Conservation (phyloP, 2,888 invertebrate species). For the Temnothorax rugatulus region DNA sequence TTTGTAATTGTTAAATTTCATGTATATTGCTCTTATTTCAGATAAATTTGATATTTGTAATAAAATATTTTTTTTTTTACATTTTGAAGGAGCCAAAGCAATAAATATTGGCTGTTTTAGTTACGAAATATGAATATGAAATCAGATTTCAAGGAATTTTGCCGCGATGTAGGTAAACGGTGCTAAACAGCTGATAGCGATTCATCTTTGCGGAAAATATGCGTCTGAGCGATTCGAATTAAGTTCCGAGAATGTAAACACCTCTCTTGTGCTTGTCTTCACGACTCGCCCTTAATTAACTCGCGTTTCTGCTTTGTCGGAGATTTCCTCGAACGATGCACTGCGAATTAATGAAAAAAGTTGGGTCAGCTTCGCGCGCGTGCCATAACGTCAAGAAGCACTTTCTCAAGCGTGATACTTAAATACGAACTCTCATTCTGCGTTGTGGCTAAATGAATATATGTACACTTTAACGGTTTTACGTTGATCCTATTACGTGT, state of each 20-base stretch:
- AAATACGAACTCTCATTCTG: conserved; percentile 28
- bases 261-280: conserved; percentile 24
- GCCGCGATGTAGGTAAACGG: neutral
- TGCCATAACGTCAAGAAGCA: conserved; percentile 14
- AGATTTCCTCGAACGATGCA: conserved; percentile 29
- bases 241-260: conserved; percentile 44
- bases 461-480: neutral
- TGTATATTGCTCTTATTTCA: neutral
- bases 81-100: neutral
- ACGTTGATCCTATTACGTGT: neutral
- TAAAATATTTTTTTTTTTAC: neutral
- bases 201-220: conserved; percentile 29
- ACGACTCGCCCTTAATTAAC: conserved; percentile 32
- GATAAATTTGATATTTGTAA: neutral
- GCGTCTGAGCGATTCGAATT: conserved; percentile 23
- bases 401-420: conserved; percentile 29
- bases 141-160: neutral
- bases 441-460: conserved; percentile 23
- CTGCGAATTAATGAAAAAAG: conserved; percentile 47
- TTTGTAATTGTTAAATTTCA: neutral
- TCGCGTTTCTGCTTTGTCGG: conserved; percentile 18
- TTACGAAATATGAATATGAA: conserved; percentile 11
- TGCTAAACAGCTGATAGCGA: conserved; percentile 27
- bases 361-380: conserved; percentile 7
- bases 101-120: conserved; percentile 1